Percentiles rank a stretch among this genome's conserved stretches.
Conservation (phyloP, 2,888 invertebrate species). For the Thalpophila matura region DNA sequence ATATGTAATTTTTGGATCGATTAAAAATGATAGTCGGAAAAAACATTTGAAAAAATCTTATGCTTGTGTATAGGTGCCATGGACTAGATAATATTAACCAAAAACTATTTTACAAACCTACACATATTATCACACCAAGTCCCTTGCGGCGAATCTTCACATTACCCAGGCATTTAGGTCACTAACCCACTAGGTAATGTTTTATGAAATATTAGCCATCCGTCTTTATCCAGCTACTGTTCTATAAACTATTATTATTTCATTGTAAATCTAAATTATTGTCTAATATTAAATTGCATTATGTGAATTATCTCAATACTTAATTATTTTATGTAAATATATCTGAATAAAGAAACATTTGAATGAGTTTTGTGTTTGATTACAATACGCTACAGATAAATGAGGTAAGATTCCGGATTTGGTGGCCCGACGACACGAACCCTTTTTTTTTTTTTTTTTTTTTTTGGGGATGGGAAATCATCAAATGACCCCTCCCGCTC, state of each 20-base stretch:
- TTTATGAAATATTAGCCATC: slow-evolving; percentile 25
- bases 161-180: slow-evolving; percentile 8
- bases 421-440: too few species aligned
- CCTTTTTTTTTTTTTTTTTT: too few species aligned
- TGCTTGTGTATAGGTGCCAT: slow-evolving; percentile 7
- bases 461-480: too few species aligned
- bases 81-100: background rate
- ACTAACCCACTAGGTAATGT: slow-evolving; percentile 14
- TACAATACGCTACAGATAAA: too few species aligned
- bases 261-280: slow-evolving; percentile 85
- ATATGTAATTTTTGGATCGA: too few species aligned
- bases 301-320: slow-evolving; percentile 85
- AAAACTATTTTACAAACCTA: slow-evolving; percentile 13
- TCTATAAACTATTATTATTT: slow-evolving; percentile 72
- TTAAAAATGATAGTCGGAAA: background rate
- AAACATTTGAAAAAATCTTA: background rate
- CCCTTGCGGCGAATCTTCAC: background rate
- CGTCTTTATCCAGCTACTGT: slow-evolving; percentile 60
- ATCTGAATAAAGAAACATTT: slow-evolving; percentile 84
- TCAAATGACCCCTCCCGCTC: too few species aligned
- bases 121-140: background rate
- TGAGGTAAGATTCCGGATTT: too few species aligned
- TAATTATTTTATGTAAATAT: slow-evolving; percentile 87
- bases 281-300: slow-evolving; percentile 79
- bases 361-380: slow-evolving; percentile 69